A percentile compares a stretch with the other conserved stretches of the same genome.
Conservation (phyloP, 2,113 vertebrate genomes). For the Cranoglanis bouderius region DNA sequence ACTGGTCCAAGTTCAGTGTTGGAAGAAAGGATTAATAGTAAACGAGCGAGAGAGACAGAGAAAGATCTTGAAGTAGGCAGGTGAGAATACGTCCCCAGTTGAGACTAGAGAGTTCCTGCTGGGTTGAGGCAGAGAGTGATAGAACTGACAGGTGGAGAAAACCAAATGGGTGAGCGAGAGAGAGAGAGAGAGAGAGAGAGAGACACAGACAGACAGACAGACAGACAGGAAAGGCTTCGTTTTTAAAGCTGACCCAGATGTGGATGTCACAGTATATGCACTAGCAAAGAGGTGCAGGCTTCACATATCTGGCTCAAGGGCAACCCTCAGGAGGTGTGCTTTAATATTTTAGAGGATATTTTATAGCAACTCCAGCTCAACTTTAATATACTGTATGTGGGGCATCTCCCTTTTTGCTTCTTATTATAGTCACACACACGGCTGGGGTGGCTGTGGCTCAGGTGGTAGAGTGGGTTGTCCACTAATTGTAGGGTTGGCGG, state of each 20-base stretch:
- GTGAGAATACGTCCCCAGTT: conserved; percentile 12
- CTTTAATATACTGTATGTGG: conserved; percentile 31
- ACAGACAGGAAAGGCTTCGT: conserved; percentile 15
- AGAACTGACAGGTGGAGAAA: neutral
- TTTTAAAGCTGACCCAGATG: conserved; percentile 31
- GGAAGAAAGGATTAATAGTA: conserved; percentile 46
- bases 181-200: neutral
- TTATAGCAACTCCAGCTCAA: conserved; percentile 22
- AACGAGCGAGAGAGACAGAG: conserved; percentile 22
- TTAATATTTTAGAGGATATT: conserved; percentile 49
- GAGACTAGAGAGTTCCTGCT: conserved; percentile 10
- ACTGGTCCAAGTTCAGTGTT: conserved; percentile 41
- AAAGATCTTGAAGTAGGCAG: neutral
- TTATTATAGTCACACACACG: conserved; percentile 12
- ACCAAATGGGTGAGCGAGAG: neutral
- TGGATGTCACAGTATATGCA: neutral
- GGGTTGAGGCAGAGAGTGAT: neutral
- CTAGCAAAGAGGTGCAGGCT: neutral
- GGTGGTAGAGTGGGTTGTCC: no score
- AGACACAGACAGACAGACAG: neutral
- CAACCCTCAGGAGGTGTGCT: conserved; percentile 30
- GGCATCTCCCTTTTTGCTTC: conserved; percentile 31
- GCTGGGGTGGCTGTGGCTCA: no score
- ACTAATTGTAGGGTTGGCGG: no score
- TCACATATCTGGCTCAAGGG: neutral